Base-by-base conservation (phyloP, 2,113 vertebrate genomes). In the Pseudorasbora parva region DNA sequence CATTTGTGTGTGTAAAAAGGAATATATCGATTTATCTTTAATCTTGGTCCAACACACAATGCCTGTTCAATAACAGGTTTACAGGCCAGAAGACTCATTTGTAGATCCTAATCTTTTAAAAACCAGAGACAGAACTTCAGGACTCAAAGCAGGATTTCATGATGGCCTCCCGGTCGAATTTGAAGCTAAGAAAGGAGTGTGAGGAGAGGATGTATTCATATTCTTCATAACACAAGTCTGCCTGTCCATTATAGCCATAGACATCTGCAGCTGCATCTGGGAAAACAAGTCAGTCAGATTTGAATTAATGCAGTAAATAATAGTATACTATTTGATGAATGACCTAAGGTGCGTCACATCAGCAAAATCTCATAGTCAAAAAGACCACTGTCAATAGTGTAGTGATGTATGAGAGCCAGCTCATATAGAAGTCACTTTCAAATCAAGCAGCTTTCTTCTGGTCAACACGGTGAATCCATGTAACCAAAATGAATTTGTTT, bases 101-200 rank as follows among this genome's bases (percentile, higher is more conserved):
- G 33, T 23, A 72, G 60, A 64, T 30, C 14, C 15, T 2, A 15
- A 30, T 74, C 43, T 80, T 57, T 51, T 62, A 45, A 76, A 78
- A 85, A 51, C 8, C 5, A 51, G 2, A 66, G 49, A 79, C 41
- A 73, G 7, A 15, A n/a, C 4, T 62, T 97, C 92, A 98, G 88
- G 95, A 94, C 89, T 99, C 96, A 86, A 98, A 96, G 93, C 92
- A 97, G 17, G 81, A 86, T 90, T 94, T 98, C 97, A 99, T 97
- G 91, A 99, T 97, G 89, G 96, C 97, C 78, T 97, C 97, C 86
- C 93, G 93, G 92, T 99, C 96, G 85, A 99, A 99, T 91, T 93
- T 97, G 92, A 99, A 99, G 90, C 93, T 96, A 90, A 99, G 93
- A 91, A 99, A 99, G 84, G 97, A 91, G 91, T 92, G 94, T 60